Evolutionary conservation across 2,888 invertebrate species (phyloP), one percentile per base, ranked within the genome.

Genomic region (Byasa hedistus): DNA sequence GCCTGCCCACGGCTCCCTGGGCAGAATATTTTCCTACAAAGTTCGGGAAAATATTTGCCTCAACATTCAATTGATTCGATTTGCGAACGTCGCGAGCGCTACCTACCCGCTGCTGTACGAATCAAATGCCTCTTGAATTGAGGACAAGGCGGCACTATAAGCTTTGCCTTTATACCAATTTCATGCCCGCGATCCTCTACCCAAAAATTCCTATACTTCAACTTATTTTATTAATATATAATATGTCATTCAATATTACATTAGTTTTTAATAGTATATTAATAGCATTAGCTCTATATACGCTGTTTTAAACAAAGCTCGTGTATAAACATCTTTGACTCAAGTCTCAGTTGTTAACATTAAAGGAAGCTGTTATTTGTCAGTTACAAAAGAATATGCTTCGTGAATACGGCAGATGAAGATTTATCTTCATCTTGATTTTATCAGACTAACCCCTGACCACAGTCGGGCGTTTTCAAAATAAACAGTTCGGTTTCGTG

Each of bases 1-100:
- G 39, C 39, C 39, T 21, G 19, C 1, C 15, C 22, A 15, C 39
- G 44, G 23, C 58, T 58, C 3, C 22, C 48, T 48, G 23, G 22
- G 23, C 73, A 70, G 78, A 81, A 83, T 80, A 82, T 83, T 79
- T 78, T 78, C 77, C 76, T 72, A 66, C 72, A 73, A 81, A 82
- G 82, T 83, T 81, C 83, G 82, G 81, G 76, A 82, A 82, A 82
- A 80, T 85, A 80, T 84, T 84, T 84, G 79, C 81, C 75, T 78
- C 78, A 72, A 78, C 75, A 72, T 72, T 75, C 78, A 76, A 78
- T 78, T 84, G 86, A 86, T 86, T 86, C 80, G 84, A 86, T 86
- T 85, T 85, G 78, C 76, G 70, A 64, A 64, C 54, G 39, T 58
- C 54, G 59, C 51, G 59, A 55, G 58, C 24, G 24, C 54, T 64